A percentile compares a stretch with the other conserved stretches of the same genome.
These are phyloP conservation scores for Hoplias malabaricus DNA, from an alignment of 2,113 vertebrate genomes.

Conservation along the genomic window DNA sequence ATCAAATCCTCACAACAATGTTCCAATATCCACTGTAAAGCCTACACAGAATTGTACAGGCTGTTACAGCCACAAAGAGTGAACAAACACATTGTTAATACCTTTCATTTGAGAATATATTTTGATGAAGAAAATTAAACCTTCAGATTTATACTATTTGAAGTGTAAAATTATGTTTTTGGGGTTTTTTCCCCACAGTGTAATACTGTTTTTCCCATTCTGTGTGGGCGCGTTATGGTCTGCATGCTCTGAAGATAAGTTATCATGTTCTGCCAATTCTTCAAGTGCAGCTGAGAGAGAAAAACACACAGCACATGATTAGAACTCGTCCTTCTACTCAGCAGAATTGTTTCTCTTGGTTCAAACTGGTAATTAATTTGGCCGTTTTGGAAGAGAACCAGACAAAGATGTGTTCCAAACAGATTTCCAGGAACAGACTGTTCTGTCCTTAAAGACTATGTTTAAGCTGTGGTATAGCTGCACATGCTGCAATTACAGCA, in stretches of 20 bases:
- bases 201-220: neutral
- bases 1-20: too few species aligned
- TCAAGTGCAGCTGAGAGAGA: constrained; percentile 9
- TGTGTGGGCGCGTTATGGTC: neutral
- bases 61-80: too few species aligned
- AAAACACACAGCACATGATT: neutral
- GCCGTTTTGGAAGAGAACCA: constrained; percentile 14
- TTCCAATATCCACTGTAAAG: too few species aligned
- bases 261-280: constrained; percentile 13
- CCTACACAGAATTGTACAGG: too few species aligned
- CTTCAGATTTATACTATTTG: too few species aligned
- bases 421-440: neutral
- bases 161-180: too few species aligned
- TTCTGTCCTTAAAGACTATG: constrained; percentile 13
- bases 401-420: constrained; percentile 1
- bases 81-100: too few species aligned
- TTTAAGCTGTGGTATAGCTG: neutral
- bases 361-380: constrained; percentile 39
- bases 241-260: constrained; percentile 23
- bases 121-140: neutral
- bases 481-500: neutral
- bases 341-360: constrained; percentile 10
- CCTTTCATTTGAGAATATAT: too few species aligned
- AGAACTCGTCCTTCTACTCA: neutral
- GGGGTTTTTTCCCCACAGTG: constrained; percentile 7